These are phyloP conservation scores for Peromyscus attwateri DNA, from an alignment of 2,797 vertebrate species.

Conservation along the genomic window DNA sequence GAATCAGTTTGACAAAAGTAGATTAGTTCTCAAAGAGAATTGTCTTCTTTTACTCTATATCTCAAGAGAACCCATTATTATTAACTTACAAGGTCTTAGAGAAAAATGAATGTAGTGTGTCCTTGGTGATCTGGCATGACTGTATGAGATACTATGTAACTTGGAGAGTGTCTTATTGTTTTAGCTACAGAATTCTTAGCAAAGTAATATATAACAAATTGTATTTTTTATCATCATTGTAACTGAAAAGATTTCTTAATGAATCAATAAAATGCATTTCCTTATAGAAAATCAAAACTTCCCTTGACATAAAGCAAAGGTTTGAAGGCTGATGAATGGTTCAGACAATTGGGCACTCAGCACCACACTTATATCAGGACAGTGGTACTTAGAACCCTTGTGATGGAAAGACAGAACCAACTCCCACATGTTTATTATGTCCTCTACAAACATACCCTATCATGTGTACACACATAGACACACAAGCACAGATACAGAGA, in stretches of 20 bases:
- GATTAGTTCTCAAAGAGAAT: background rate
- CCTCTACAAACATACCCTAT: background rate
- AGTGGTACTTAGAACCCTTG: background rate
- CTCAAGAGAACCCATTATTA: background rate
- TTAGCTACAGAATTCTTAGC: background rate
- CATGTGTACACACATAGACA: background rate
- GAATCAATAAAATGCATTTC: background rate
- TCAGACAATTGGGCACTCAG: background rate
- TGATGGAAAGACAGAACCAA: background rate
- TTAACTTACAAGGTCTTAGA: background rate
- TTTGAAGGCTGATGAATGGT: background rate
- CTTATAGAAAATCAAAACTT: background rate
- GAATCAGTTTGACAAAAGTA: background rate
- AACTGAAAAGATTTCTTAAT: background rate
- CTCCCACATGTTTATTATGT: accelerated
- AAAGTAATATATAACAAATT: background rate
- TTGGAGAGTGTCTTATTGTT: background rate
- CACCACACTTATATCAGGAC: background rate
- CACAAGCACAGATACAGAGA: background rate
- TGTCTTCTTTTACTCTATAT: background rate
- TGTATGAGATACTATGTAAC: background rate
- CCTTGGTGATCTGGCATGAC: background rate
- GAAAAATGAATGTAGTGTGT: background rate
- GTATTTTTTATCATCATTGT: background rate
- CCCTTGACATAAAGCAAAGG: background rate